These are phyloP conservation scores for Poeciliopsis prolifica DNA, from an alignment of 2,113 vertebrate species.

Conservation along the genomic window DNA sequence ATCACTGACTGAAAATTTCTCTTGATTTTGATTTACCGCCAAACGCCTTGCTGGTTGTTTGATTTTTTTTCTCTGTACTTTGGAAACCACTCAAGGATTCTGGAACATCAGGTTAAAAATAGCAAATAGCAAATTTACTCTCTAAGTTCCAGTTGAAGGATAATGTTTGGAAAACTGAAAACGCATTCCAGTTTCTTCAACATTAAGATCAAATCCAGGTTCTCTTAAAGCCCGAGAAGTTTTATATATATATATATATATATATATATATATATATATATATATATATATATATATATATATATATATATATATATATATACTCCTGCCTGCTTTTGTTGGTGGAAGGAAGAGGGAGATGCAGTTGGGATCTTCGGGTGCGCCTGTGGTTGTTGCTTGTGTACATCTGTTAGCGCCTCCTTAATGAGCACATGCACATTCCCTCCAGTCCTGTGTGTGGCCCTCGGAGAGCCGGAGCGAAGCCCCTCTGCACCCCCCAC, in stretches of 20 bases:
- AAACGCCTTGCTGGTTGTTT: slow-evolving; percentile 28
- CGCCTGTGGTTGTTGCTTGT: slow-evolving; percentile 70
- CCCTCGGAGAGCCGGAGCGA: slow-evolving; percentile 72
- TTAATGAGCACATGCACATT: slow-evolving; percentile 73
- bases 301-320: too few species aligned
- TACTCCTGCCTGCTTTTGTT: slow-evolving; percentile 34
- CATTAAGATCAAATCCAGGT: slow-evolving; percentile 22
- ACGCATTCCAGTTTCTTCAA: slow-evolving; percentile 6
- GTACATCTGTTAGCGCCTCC: slow-evolving; percentile 74
- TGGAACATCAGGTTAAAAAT: slow-evolving; percentile 23
- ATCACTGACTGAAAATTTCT: slow-evolving; percentile 49
- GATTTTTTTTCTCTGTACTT: slow-evolving; percentile 3
- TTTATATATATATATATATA: neutral
- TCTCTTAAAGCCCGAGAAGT: slow-evolving; percentile 17
- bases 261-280: too few species aligned
- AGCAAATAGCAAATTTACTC: neutral
- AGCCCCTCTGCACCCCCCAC: slow-evolving; percentile 28
- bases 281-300: too few species aligned
- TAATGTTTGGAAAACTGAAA: too few species aligned
- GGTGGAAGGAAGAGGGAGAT: slow-evolving; percentile 33
- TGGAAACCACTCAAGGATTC: neutral
- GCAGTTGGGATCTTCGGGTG: slow-evolving; percentile 44
- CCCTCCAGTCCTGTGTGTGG: slow-evolving; percentile 77
- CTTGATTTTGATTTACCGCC: slow-evolving; percentile 45
- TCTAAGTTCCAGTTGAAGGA: slow-evolving; percentile 37